phyloP scores from a whole-genome alignment of 2,888 invertebrate species.

The Harpalus rubripes region DNA sequence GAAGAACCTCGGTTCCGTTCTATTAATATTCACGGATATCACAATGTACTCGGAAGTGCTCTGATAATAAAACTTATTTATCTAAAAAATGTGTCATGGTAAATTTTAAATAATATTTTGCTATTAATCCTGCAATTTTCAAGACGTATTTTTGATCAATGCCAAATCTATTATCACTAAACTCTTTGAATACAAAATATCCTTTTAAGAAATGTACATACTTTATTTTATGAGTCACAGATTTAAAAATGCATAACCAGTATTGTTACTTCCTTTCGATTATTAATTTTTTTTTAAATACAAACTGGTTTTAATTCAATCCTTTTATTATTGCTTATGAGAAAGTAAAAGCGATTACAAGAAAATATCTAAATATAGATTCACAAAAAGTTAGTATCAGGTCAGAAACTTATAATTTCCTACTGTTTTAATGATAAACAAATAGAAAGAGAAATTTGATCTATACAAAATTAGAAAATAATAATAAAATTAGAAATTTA shows the following conservation, averaged over 20 bases:
- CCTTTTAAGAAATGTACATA: slow-evolving; percentile 25
- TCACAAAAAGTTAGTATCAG: slow-evolving; percentile 6
- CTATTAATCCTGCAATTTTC: slow-evolving; percentile 32
- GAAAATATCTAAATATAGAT: slow-evolving; percentile 31
- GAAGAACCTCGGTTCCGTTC: slow-evolving; percentile 64
- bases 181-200: slow-evolving; percentile 44
- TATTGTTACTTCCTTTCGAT: slow-evolving; percentile 9
- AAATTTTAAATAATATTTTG: neutral
- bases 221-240: slow-evolving; percentile 10
- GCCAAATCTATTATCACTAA: slow-evolving; percentile 20
- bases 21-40: slow-evolving; percentile 52
- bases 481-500: slow-evolving; percentile 20
- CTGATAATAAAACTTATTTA: slow-evolving; percentile 25
- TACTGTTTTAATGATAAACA: slow-evolving; percentile 18
- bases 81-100: slow-evolving; percentile 58
- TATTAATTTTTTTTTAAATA: neutral
- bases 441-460: slow-evolving; percentile 33
- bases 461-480: slow-evolving; percentile 16
- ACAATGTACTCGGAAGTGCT: slow-evolving; percentile 53
- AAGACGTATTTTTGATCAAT: slow-evolving; percentile 36
- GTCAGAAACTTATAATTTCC: slow-evolving; percentile 2
- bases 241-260: slow-evolving; percentile 36
- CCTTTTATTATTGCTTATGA: slow-evolving; percentile 28
- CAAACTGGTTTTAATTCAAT: slow-evolving; percentile 3
- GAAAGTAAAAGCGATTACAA: slow-evolving; percentile 41